phyloP scores from a whole-genome alignment of 2,113 vertebrate species.

The Blennius ocellaris region DNA sequence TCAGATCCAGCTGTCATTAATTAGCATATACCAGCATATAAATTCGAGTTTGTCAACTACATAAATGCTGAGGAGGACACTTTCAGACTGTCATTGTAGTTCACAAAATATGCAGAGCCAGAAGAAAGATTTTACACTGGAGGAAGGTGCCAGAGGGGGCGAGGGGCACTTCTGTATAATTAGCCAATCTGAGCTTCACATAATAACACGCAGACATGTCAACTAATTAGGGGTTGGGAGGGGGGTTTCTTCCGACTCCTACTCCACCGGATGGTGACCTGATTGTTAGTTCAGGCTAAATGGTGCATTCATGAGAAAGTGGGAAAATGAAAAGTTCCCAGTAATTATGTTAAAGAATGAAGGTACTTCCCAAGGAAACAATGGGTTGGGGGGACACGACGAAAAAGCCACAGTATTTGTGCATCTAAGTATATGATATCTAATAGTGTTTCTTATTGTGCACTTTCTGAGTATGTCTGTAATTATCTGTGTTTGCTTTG shows the following conservation, averaged over 20 bases:
- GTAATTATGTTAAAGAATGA: too few relatives aligned
- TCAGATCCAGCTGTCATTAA: constrained; percentile 18
- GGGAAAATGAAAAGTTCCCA: too few relatives aligned
- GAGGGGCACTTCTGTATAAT: constrained; percentile 46
- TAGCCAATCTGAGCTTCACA: constrained; percentile 53
- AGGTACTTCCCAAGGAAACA: too few relatives aligned
- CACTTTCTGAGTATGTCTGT: too few relatives aligned
- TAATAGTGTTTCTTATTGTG: too few relatives aligned
- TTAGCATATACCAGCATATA: constrained; percentile 2
- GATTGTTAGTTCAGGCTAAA: constrained; percentile 48
- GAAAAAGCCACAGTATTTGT: too few relatives aligned
- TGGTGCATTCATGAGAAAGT: background rate
- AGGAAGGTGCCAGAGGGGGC: background rate
- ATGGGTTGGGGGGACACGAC: too few relatives aligned
- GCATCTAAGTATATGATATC: too few relatives aligned
- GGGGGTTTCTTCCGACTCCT: constrained; percentile 18
- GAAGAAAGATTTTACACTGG: constrained; percentile 29
- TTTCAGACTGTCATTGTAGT: constrained; percentile 33
- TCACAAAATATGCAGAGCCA: constrained; percentile 35
- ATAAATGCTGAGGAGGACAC: constrained; percentile 32
- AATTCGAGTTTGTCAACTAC: constrained; percentile 25
- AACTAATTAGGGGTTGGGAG: constrained; percentile 49
- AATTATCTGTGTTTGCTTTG: too few relatives aligned
- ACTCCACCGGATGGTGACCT: constrained; percentile 45
- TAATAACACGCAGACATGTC: constrained; percentile 37